Base-by-base conservation (phyloP, 2,888 invertebrate genomes). In the Ennomos erosarius region DNA sequence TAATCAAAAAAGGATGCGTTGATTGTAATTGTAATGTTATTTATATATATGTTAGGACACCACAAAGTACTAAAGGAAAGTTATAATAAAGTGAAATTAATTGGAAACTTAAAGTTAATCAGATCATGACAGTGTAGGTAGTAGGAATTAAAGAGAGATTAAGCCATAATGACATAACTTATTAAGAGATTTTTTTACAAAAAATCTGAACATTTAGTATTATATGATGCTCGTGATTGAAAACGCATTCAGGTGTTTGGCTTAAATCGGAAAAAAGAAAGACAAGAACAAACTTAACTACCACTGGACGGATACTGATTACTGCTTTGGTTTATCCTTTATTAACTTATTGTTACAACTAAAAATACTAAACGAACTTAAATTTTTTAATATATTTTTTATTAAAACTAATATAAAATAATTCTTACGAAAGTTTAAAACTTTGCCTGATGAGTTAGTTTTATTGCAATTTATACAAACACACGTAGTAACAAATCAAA, bases 241-340 rank as follows among this genome's bases (percentile, higher is more conserved):
- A 26, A 16, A 16, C 16, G 12, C 39, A 10, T 16, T 12, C 35
- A 45, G 4, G 9, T 33, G 8, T n/a, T 10, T 49, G 39, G 42
- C 34, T 38, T 9, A 43, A 47, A 10, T 12, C 6, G 45, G 11
- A 37, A 65, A 60, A 68, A 67, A 65, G 65, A 65, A 53, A 67
- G 61, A 73, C 46, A 70, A 73, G 59, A 65, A 66, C 59, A 74
- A 73, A 82, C 84, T 84, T 89, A 89, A 84, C 87, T 90, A 91
- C 82, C 79, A 82, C 81, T 91, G 92, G 92, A 92, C 91, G 92
- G 92, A 92, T 92, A 92, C 92, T 91, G 92, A 92, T 92, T 90
- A 87, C 87, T 89, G 89, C 90, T 90, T 92, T 90, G 90, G 88
- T 89, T 85, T 80, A 81, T 74, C 84, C 82, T 84, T 81, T 80